phyloP scores from a whole-genome alignment of 1,140 invertebrate species.

The Philopotamus ludificatus region DNA sequence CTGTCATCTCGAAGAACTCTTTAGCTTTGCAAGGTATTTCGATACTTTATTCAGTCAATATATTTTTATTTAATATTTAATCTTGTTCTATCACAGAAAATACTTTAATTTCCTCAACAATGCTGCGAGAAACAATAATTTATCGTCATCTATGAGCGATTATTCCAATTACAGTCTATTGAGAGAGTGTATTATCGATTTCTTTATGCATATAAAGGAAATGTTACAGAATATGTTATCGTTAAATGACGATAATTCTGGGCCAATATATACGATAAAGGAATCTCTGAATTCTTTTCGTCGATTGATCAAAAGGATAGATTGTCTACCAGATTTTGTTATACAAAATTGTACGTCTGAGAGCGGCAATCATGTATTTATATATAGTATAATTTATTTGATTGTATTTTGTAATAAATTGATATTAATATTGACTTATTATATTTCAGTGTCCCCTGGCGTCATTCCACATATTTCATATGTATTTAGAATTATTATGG shows the following conservation, averaged over 20 bases:
- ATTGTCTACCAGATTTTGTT: constrained; percentile 36
- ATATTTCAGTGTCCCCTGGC: constrained; percentile 35
- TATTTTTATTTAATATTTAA: too few species aligned
- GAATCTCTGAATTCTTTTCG: constrained; percentile 26
- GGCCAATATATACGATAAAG: constrained; percentile 14
- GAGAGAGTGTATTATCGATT: constrained; percentile 26
- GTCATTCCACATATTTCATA: constrained; percentile 37
- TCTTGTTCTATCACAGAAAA: too few species aligned
- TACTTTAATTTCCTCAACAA: not conserved
- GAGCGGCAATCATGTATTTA: constrained; percentile 36
- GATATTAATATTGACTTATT: not conserved
- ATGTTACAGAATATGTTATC: constrained; percentile 22
- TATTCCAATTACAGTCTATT: constrained; percentile 24
- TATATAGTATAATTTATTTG: constrained; percentile 1
- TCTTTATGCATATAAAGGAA: constrained; percentile 32
- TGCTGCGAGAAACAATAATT: not conserved
- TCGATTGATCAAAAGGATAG: constrained; percentile 28
- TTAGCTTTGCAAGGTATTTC: too few species aligned
- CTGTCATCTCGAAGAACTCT: too few species aligned
- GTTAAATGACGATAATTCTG: constrained; percentile 18
- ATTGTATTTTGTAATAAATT: constrained; percentile 1
- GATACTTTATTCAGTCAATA: too few species aligned
- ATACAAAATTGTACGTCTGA: constrained; percentile 34
- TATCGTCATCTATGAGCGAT: not conserved
- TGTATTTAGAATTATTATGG: constrained; percentile 36